Conservation (phyloP, 2,797 vertebrate species). For the Cyclopterus lumpus region DNA sequence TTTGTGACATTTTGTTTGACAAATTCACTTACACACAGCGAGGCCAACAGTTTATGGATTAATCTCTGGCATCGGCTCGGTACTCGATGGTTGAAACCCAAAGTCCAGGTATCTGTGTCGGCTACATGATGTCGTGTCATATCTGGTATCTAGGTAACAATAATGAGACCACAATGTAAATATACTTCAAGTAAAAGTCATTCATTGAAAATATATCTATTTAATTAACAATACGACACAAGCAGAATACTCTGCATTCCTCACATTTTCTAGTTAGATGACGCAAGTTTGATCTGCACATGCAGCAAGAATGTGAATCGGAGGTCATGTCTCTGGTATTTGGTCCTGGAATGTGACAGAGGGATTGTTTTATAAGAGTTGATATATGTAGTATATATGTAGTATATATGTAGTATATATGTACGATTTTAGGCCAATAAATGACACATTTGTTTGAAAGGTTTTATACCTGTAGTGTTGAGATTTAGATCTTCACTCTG, state of each 20-base stretch:
- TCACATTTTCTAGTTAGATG: neutral
- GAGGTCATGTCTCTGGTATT: neutral
- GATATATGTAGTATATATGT: too few relatives aligned
- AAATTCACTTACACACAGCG: neutral
- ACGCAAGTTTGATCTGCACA: neutral
- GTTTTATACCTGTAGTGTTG: neutral
- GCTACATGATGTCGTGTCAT: neutral
- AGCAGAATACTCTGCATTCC: neutral
- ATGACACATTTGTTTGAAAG: neutral
- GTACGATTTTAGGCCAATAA: too few relatives aligned
- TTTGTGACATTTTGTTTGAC: neutral
- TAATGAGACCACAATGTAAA: neutral
- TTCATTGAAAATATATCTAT: neutral
- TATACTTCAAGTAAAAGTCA: neutral
- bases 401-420: too few relatives aligned
- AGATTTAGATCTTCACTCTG: neutral
- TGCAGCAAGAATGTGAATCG: neutral
- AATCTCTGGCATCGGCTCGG: neutral
- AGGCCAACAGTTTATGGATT: too few relatives aligned
- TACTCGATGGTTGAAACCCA: too few relatives aligned
- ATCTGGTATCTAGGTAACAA: neutral
- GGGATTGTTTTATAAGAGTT: neutral
- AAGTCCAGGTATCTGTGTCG: neutral
- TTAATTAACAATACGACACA: neutral
- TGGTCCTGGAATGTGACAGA: neutral